A percentile compares a stretch with the other conserved stretches of the same genome.
These are phyloP conservation scores for Meliscaeva auricollis DNA, from an alignment of 2,888 invertebrate species.

Conservation along the genomic window DNA sequence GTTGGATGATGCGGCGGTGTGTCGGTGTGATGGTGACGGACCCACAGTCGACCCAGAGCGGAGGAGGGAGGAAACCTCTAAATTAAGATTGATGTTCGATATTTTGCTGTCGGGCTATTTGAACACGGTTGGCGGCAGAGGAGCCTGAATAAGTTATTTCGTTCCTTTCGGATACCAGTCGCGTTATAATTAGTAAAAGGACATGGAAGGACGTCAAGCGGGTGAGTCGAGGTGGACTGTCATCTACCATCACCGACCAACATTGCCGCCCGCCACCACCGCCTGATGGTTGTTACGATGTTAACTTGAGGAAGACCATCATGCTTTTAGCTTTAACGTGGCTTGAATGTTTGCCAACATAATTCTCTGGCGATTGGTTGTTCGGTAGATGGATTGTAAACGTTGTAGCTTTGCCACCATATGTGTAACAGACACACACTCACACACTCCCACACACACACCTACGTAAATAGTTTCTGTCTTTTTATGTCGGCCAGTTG, in stretches of 20 bases:
- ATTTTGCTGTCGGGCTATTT: slow-evolving; percentile 74
- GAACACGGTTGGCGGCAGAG: slow-evolving; percentile 67
- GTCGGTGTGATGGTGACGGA: neutral
- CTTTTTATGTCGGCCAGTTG: slow-evolving; percentile 40
- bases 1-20: too few relatives aligned
- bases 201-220: slow-evolving; percentile 48
- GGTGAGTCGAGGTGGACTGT: neutral
- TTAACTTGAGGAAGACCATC: slow-evolving; percentile 44
- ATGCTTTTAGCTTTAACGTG: slow-evolving; percentile 48
- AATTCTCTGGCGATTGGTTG: slow-evolving; percentile 58
- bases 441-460: neutral
- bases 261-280: neutral
- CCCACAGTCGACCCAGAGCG: too few relatives aligned
- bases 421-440: slow-evolving; percentile 22
- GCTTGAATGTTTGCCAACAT: slow-evolving; percentile 68
- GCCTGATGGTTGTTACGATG: slow-evolving; percentile 26
- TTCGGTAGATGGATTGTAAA: slow-evolving; percentile 43
- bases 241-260: neutral
- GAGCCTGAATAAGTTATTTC: slow-evolving; percentile 72
- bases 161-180: slow-evolving; percentile 69
- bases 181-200: slow-evolving; percentile 72
- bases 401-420: neutral
- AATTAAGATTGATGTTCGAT: slow-evolving; percentile 76
- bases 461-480: slow-evolving; percentile 2
- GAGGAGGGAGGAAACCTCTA: slow-evolving; percentile 48